Evolutionary conservation across 2,113 vertebrate genomes (phyloP).

Genomic region (Smithornis capensis): DNA sequence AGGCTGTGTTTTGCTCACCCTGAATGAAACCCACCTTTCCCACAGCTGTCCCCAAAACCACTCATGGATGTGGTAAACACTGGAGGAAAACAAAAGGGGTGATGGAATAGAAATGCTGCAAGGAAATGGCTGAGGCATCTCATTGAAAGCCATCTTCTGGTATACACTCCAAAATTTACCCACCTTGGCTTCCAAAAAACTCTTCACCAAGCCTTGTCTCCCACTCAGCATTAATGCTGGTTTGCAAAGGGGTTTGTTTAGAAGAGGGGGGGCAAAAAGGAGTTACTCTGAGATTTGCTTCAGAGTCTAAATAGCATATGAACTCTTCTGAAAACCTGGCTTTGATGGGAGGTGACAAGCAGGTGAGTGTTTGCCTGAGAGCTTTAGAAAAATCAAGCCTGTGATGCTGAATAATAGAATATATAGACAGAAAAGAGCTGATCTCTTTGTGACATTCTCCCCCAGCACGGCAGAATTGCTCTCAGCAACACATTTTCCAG

Average conservation of each 20-base stretch:
- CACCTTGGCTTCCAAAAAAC: background rate
- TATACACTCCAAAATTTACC: background rate
- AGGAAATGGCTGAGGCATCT: background rate
- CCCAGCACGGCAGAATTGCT: background rate
- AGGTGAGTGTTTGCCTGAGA: background rate
- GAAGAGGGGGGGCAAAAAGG: background rate
- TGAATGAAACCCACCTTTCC: background rate
- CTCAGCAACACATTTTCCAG: background rate
- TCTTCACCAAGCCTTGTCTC: background rate
- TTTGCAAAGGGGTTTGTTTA: background rate
- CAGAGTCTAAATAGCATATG: background rate
- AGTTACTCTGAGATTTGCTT: background rate
- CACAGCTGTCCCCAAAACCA: fast-evolving
- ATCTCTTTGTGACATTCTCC: background rate
- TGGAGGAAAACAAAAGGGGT: background rate
- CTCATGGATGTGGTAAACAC: background rate
- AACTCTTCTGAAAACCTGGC: background rate
- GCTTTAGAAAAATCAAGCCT: conserved; percentile 23
- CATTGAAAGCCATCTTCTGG: background rate
- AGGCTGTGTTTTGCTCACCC: background rate
- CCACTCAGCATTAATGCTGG: background rate
- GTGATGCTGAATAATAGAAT: background rate
- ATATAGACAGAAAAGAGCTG: background rate
- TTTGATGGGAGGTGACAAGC: background rate
- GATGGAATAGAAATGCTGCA: background rate